These are phyloP conservation scores for Malurus alboscapulatus DNA, from an alignment of 2,113 vertebrate genomes.

Conservation along the genomic window DNA sequence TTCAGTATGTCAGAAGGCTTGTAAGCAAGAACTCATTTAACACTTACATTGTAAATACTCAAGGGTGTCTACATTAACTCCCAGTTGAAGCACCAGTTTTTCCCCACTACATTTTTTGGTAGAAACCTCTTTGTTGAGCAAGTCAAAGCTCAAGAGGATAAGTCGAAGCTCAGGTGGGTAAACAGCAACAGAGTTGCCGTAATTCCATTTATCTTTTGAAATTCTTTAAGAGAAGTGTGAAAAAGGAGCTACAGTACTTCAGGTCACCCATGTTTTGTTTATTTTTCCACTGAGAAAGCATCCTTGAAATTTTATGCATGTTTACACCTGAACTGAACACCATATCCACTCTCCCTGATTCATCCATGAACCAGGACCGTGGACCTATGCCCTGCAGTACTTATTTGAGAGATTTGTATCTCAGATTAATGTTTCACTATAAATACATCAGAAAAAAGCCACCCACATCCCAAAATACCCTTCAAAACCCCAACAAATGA, in stretches of 20 bases:
- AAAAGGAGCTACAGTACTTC: background rate
- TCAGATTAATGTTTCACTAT: background rate
- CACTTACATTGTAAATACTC: background rate
- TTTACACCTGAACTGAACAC: background rate
- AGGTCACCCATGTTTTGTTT: background rate
- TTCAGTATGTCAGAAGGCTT: background rate
- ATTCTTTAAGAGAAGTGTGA: background rate
- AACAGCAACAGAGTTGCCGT: background rate
- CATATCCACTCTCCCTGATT: fast-evolving
- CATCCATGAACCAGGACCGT: no score
- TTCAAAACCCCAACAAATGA: background rate
- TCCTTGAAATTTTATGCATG: background rate
- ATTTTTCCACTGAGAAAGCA: background rate
- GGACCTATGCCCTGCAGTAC: background rate
- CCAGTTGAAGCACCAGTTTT: background rate
- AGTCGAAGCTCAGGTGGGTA: background rate
- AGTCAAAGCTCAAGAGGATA: background rate
- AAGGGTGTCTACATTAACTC: background rate
- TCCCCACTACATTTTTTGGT: background rate
- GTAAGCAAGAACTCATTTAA: background rate
- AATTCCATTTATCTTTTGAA: background rate
- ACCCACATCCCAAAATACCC: fast-evolving
- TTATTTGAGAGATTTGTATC: background rate
- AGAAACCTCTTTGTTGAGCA: background rate
- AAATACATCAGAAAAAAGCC: background rate